A percentile compares a stretch with the other conserved stretches of the same genome.
Conservation (phyloP, 2,797 vertebrate genomes). For the Pipistrellus nathusii region DNA sequence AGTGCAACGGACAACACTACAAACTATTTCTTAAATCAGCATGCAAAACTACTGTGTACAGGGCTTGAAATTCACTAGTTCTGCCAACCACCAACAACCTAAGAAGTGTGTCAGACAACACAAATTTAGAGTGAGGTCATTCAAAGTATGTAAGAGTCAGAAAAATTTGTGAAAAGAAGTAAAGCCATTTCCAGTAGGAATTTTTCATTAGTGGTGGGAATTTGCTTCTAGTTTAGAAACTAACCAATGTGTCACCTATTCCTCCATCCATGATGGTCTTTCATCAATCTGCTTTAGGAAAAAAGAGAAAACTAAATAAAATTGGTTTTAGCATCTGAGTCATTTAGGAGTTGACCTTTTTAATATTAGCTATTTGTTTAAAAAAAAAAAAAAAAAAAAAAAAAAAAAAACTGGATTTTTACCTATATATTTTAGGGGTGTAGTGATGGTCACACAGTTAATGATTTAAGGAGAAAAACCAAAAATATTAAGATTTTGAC, state of each 20-base stretch:
- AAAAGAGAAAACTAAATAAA: slow-evolving; percentile 78
- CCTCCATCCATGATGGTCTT: slow-evolving; percentile 37
- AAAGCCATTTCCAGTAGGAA: slow-evolving; percentile 87
- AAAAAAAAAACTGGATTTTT: slow-evolving; percentile 25
- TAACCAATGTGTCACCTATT: slow-evolving; percentile 66
- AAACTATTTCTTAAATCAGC: slow-evolving; percentile 92
- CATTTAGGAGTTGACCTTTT: slow-evolving; percentile 53
- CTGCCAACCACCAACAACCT: slow-evolving; percentile 87
- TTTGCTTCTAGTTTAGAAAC: slow-evolving; percentile 66
- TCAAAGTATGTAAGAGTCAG: slow-evolving; percentile 82
- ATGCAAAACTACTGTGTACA: slow-evolving; percentile 94
- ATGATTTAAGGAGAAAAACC: slow-evolving; percentile 57
- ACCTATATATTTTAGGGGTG: slow-evolving; percentile 54
- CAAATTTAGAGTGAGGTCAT: slow-evolving; percentile 86
- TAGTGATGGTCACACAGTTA: slow-evolving; percentile 20
- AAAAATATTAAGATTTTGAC: slow-evolving; percentile 64
- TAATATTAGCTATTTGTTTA: background rate
- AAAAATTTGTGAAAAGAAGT: slow-evolving; percentile 85
- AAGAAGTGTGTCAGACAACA: slow-evolving; percentile 82
- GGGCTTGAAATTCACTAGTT: slow-evolving; percentile 96
- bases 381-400: background rate
- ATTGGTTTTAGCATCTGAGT: slow-evolving; percentile 62
- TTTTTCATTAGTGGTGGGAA: slow-evolving; percentile 73
- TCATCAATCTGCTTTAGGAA: slow-evolving; percentile 57
- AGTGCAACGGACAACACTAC: slow-evolving; percentile 93